These are phyloP conservation scores for Matsumurasca onukii DNA, from an alignment of 1,140 invertebrate species.

Conservation along the genomic window DNA sequence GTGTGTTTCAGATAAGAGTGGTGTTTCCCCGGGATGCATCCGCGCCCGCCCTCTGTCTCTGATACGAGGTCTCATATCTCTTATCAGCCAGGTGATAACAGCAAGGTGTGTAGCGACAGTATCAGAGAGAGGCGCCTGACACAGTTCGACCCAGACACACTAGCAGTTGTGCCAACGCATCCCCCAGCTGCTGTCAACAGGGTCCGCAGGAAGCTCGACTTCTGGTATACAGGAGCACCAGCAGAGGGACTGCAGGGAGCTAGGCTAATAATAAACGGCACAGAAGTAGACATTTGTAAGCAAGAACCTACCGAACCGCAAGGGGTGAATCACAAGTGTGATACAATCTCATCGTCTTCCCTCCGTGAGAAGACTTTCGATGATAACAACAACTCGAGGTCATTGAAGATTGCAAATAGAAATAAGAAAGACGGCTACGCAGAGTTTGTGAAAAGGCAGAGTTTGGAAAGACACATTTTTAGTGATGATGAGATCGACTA, in stretches of 20 bases:
- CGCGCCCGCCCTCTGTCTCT: neutral
- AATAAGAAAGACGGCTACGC: constrained; percentile 26
- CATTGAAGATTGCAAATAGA: neutral
- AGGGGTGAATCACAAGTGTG: no score
- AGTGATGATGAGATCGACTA: constrained; percentile 27
- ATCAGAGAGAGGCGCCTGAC: neutral
- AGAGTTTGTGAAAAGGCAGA: constrained; percentile 20
- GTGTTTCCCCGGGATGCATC: constrained; percentile 4
- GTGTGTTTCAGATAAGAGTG: neutral
- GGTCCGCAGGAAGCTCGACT: constrained; percentile 7
- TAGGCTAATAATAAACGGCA: constrained; percentile 18
- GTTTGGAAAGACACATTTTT: constrained; percentile 6
- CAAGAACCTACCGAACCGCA: constrained; percentile 4
- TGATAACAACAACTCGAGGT: constrained; percentile 24
- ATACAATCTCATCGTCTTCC: constrained; percentile 21
- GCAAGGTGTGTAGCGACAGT: constrained; percentile 2
- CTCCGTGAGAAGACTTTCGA: constrained; percentile 16
- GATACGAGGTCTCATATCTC: neutral
- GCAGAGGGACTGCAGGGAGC: constrained; percentile 5
- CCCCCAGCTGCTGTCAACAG: neutral
- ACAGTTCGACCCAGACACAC: neutral
- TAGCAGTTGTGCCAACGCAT: neutral
- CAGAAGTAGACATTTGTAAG: constrained; percentile 14
- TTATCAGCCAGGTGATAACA: constrained; percentile 11
- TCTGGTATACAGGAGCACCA: constrained; percentile 8